A percentile compares a stretch with the other conserved stretches of the same genome.
phyloP scores from a whole-genome alignment of 2,113 vertebrate genomes.

The Misgurnus mizolepis region DNA sequence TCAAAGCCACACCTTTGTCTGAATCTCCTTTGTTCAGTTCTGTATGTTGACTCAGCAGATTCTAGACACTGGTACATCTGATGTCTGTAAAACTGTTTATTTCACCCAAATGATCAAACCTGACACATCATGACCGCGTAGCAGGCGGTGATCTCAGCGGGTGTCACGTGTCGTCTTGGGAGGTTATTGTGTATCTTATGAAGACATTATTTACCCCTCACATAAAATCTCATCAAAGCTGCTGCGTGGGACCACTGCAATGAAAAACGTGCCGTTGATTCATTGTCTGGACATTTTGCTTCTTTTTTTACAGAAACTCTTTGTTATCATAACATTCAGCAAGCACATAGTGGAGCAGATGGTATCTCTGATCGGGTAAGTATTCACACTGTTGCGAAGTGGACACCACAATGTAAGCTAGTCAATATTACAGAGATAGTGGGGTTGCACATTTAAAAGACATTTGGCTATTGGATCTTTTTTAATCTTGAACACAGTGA shows the following conservation, averaged over 20 bases:
- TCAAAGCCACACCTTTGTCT: constrained; percentile 49
- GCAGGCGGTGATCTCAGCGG: constrained; percentile 65
- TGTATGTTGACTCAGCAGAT: constrained; percentile 65
- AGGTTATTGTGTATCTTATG: constrained; percentile 45
- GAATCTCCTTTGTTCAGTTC: constrained; percentile 61
- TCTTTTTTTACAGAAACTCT: constrained; percentile 87
- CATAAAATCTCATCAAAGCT: neutral
- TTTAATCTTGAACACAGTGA: neutral
- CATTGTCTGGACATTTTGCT: constrained; percentile 51
- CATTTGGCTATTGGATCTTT: neutral
- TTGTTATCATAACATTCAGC: constrained; percentile 98
- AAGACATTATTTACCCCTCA: constrained; percentile 29
- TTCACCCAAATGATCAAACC: constrained; percentile 52
- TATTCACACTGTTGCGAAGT: constrained; percentile 34
- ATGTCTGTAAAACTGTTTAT: constrained; percentile 50
- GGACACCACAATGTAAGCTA: neutral
- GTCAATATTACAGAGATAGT: neutral
- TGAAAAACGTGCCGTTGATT: constrained; percentile 34
- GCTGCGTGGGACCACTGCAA: neutral
- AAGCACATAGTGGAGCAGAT: constrained; percentile 99
- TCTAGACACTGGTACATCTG: constrained; percentile 43
- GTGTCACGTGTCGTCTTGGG: constrained; percentile 43
- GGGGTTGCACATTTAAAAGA: neutral
- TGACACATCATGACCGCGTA: constrained; percentile 56
- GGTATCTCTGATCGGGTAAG: constrained; percentile 98